Base-by-base conservation (phyloP, 2,888 invertebrate genomes). In the Phyllotreta cruciferae region DNA sequence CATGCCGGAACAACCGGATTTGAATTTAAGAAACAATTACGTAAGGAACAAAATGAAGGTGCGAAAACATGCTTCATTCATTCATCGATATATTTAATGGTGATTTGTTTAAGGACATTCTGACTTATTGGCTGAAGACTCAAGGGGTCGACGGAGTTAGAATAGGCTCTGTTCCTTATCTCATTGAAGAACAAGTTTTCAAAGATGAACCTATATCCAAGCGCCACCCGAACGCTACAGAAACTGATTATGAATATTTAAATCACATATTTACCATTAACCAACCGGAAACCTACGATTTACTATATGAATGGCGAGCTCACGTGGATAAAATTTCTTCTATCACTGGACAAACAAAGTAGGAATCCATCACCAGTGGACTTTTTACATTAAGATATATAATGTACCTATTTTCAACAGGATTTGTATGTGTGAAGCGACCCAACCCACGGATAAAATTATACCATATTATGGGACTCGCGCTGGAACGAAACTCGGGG, bases 91-190 rank as follows among this genome's bases (percentile, higher is more conserved):
- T 39, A 11, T 8, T 44, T 53, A 3, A 5, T 34, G 6, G 1
- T 45, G 7, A 9, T 10, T 10, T 7, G 7, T 57, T 73, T 50
- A 75, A 92, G 89, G 85, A 85, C 9, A 83, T 89, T 0, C 77
- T 95, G 24, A 84, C 83, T 68, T 93, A 88, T 74, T 96, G 96
- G 96, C 77, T 96, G 49, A 87, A 89, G 52, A 87, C 88, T 52
- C 87, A 88, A 71, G 94, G 94, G 0, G 87, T 95, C 0, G 91
- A 92, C 74, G 96, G 96, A 0, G 93, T 96, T 74, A 87, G 95
- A 71, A 85, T 96, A 38, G 92, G 93, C 74, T 92, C 93, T 1
- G 85, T 92, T 8, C 83, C 84, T 3, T 70, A 71, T 72, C 58
- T 85, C 10, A 81, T 78, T 56, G 86, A 86, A 74, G 75, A 72